phyloP scores from a whole-genome alignment of 2,113 vertebrate species.

The Chauna torquata region DNA sequence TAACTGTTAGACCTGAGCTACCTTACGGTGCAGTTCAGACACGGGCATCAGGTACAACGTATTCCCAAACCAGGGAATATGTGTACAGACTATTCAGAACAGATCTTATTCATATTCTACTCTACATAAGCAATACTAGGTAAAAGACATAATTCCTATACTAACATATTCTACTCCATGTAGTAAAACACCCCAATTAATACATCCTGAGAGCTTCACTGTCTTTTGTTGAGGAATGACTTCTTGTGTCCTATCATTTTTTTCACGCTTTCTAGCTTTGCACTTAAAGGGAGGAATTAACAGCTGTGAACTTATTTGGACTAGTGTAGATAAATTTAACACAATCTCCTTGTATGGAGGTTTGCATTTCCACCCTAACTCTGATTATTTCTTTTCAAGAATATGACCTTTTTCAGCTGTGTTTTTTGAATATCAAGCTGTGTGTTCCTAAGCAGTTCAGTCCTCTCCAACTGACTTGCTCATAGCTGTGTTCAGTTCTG shows the following conservation, averaged over 20 bases:
- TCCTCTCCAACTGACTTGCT: background rate
- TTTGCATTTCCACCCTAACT: background rate
- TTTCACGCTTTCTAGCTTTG: background rate
- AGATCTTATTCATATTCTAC: background rate
- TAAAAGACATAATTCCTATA: background rate
- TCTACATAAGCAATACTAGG: background rate
- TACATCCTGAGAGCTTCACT: background rate
- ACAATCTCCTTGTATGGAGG: background rate
- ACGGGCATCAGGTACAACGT: accelerated
- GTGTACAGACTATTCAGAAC: background rate
- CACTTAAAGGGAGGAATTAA: background rate
- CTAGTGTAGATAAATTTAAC: background rate
- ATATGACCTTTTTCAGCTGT: background rate
- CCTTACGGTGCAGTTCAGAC: background rate
- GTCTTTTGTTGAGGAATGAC: background rate
- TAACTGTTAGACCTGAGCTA: background rate
- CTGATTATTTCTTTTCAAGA: conserved; percentile 5
- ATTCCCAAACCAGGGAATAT: background rate
- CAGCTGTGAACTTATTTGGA: background rate
- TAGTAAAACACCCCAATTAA: background rate
- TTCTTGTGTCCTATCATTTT: background rate
- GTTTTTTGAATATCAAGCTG: background rate
- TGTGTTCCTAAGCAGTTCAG: background rate
- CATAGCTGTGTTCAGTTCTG: background rate
- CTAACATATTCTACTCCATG: background rate